Conservation (phyloP, 2,797 vertebrate species). For the Coccyzus lansbergi region DNA sequence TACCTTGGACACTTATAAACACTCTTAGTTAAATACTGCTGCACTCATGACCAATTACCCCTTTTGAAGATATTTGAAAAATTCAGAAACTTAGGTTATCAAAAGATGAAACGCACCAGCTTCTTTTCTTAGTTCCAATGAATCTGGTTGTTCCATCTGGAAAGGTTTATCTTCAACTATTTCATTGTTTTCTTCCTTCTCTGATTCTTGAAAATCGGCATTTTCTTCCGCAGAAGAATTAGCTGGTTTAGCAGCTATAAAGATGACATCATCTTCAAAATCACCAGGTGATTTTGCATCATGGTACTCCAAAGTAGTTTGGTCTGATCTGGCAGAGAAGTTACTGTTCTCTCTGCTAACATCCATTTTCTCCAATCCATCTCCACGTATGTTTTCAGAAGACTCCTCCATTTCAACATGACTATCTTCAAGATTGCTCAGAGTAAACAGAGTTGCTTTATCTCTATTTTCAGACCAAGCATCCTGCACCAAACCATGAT, state of each 20-base stretch:
- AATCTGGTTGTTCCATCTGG: not conserved
- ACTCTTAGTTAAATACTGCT: not conserved
- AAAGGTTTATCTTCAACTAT: not conserved
- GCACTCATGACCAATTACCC: not conserved
- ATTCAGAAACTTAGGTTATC: not conserved
- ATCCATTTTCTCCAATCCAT: slow-evolving; percentile 62
- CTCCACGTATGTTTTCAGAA: slow-evolving; percentile 2
- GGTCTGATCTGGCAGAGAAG: slow-evolving; percentile 79
- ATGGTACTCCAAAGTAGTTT: slow-evolving; percentile 86
- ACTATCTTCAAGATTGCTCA: not conserved
- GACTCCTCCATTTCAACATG: slow-evolving; percentile 33
- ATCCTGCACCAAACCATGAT: slow-evolving; percentile 52
- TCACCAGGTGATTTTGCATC: slow-evolving; percentile 82
- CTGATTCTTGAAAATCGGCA: not conserved
- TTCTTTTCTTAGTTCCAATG: not conserved
- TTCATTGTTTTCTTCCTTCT: slow-evolving; percentile 2
- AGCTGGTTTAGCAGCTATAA: slow-evolving; percentile 63
- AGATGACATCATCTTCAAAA: slow-evolving; percentile 70
- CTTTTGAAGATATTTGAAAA: not conserved
- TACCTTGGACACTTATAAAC: not conserved
- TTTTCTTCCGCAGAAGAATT: slow-evolving; percentile 22
- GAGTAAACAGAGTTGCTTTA: slow-evolving; percentile 12
- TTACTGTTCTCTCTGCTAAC: slow-evolving; percentile 79
- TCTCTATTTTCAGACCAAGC: slow-evolving; percentile 63
- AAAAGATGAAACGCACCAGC: slow-evolving; percentile 40